Base-by-base conservation (phyloP, 2,888 invertebrate genomes). In the Aspidiotus destructor region DNA sequence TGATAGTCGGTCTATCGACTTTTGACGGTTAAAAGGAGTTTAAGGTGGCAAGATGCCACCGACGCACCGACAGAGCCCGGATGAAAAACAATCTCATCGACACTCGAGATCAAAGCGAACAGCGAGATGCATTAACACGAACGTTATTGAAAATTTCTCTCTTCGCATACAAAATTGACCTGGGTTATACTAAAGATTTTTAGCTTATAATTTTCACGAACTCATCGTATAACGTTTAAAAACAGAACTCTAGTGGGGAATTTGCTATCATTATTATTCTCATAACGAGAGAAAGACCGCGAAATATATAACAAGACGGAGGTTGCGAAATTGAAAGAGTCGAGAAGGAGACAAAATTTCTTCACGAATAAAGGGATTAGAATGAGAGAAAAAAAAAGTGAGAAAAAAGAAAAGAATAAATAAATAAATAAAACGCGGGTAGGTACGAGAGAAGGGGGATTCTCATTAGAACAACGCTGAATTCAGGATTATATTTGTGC, bases 401-500 rank as follows among this genome's bases (percentile, higher is more conserved):
- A 44, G 62, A 48, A 13, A 48, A 62, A 52, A 44, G n/a, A 48
- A 13, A 52, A 44, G 52, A 57, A 57, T 11, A 5, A 55, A 55
- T n/a, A 41, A 17, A 64, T 41, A 64, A 64, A 17, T 15, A 40
- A 65, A 57, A 42, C 44, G 41, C 44, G 52, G 52, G 28, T 28
- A 62, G 62, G 48, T 62, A 62, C 62, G 52, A 52, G 48, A 28
- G 62, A 62, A 62, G 44, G 54, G 57, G 57, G 44, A 57, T 65
- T 65, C 65, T 65, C 65, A 65, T 65, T 65, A 65, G 65, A 55
- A 63, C 41, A 57, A 42, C 65, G 65, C 42, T 65, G 57, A 65
- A 65, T 65, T 65, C 65, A 42, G 65, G 57, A 65, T 65, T 65
- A 65, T 65, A 57, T 57, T 42, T 65, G 65, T 55, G 65, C 48